These are phyloP conservation scores for Laspeyria flexula DNA, from an alignment of 2,888 invertebrate species.

Conservation along the genomic window DNA sequence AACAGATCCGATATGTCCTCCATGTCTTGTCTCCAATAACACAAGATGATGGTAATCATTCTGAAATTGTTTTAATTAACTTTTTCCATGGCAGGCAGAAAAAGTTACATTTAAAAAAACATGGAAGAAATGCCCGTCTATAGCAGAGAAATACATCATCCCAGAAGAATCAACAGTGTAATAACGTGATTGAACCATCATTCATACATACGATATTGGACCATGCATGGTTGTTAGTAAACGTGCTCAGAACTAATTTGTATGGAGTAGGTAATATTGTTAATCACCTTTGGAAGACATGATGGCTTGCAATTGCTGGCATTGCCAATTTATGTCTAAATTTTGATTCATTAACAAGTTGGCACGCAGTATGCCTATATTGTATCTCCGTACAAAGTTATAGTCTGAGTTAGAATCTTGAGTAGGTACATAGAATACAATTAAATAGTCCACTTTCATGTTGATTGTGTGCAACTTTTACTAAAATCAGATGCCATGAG, in stretches of 20 bases:
- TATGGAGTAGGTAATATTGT: not conserved
- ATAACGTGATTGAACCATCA: constrained; percentile 41
- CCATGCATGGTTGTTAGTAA: not conserved
- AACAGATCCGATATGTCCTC: no score
- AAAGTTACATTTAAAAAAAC: constrained; percentile 48
- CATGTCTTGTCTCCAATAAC: no score
- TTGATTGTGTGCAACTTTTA: no score
- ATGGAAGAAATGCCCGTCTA: constrained; percentile 50
- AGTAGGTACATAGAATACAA: no score
- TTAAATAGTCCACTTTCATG: no score
- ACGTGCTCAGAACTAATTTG: not conserved
- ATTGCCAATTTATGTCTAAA: not conserved
- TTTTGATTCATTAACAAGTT: not conserved
- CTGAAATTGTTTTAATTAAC: not conserved
- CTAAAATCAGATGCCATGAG: no score
- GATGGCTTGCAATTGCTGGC: not conserved
- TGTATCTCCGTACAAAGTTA: not conserved
- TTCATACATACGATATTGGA: not conserved
- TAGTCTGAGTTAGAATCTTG: not conserved
- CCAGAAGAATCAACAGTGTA: constrained; percentile 57
- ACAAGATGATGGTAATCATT: not conserved
- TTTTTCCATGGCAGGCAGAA: constrained; percentile 51
- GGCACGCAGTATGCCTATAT: not conserved
- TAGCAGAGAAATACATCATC: not conserved
- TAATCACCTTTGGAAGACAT: no score